Base-by-base conservation (phyloP, 2,888 invertebrate genomes). In the Scelioninae gen. 1 region DNA sequence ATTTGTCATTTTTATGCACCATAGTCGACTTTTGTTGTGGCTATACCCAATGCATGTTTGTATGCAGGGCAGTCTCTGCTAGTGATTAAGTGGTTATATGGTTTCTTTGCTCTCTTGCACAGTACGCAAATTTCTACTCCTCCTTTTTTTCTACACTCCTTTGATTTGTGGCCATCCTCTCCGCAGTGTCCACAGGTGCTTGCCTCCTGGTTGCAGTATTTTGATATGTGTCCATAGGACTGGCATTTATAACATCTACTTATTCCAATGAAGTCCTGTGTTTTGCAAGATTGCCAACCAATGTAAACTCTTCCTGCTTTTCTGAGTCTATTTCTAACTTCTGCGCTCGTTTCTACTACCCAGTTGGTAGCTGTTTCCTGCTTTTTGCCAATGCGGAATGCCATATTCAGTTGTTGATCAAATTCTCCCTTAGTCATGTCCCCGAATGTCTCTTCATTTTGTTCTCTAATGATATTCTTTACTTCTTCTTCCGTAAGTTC, bases 161-260 rank as follows among this genome's bases (percentile, higher is more conserved):
- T 63, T 0, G 16, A n/a, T 0, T 8, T 56, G 15, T 86, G 85
- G 0, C 83, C 7, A 0, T 13, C 8, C 0, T 69, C 65, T 47
- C 65, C 69, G 31, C 86, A 86, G 58, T 84, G 82, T 0, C 74
- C 55, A 56, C 86, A 86, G 0, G 38, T 49, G 5, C 0, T 5
- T 2, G 49, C 65, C 6, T 65, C 71, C n/a, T 45, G 51, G 55
- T 16, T 82, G 13, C 83, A 82, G 66, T 71, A 9, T 31, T 80
- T 66, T 5, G 74, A 5, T 0, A 74, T 58, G 43, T 86, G 85
- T 0, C 84, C 84, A n/a, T 65, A 82, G 0, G 15, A 23, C 9
- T 87, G 84, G 23, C 85, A 87, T 32, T 79, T 84, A 38, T 56
- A 86, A 40, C 85, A 87, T 38, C 81, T 56, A 0, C 84, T 63